Conservation (phyloP, 2,888 invertebrate species). For the Anaspis maculata region DNA sequence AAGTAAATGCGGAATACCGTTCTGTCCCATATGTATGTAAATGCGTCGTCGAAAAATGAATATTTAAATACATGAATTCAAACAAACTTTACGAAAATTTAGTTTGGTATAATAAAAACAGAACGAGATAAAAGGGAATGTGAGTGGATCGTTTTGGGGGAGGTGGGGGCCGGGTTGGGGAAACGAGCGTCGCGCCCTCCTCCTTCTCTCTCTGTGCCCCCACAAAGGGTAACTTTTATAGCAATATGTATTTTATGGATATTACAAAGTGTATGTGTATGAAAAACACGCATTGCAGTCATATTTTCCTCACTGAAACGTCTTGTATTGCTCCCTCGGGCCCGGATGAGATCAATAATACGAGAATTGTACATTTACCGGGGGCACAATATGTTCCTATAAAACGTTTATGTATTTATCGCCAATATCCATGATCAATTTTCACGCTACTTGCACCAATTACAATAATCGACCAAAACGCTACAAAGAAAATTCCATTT, state of each 20-base stretch:
- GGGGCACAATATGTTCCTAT: constrained; percentile 22
- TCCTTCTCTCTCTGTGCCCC: too few relatives aligned
- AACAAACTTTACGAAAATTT: constrained; percentile 41
- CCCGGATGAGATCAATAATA: constrained; percentile 32
- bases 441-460: too few relatives aligned
- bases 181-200: too few relatives aligned
- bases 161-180: too few relatives aligned
- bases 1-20: constrained; percentile 44
- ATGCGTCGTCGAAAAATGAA: constrained; percentile 42
- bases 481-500: too few relatives aligned
- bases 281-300: constrained; percentile 38
- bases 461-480: too few relatives aligned
- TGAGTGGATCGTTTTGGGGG: constrained; percentile 11
- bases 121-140: constrained; percentile 35
- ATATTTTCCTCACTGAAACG: constrained; percentile 34
- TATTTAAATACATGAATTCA: constrained; percentile 43
- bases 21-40: constrained; percentile 44
- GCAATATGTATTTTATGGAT: constrained; percentile 39
- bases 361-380: constrained; percentile 30
- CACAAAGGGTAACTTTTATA: constrained; percentile 35
- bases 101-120: constrained; percentile 40
- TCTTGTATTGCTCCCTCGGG: constrained; percentile 34
- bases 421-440: too few relatives aligned
- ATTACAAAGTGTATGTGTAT: constrained; percentile 36
- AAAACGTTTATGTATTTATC: constrained; percentile 20